These are phyloP conservation scores for Euphysa ruthae DNA, from an alignment of 30 jellyfish, hydroid and myxozoan genomes.

Conservation along the genomic window DNA sequence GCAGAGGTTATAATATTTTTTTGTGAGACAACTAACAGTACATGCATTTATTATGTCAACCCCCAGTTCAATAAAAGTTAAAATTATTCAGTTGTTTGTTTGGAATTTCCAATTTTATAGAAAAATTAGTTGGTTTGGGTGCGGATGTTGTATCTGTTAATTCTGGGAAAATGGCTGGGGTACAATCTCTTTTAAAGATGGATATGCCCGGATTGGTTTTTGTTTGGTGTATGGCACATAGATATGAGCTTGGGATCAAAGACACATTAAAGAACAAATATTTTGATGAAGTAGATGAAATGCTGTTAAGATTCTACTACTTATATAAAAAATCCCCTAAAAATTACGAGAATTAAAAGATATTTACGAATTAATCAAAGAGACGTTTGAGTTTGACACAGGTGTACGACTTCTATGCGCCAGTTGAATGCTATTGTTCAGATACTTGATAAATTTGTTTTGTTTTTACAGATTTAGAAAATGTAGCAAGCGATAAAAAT, in stretches of 20 bases:
- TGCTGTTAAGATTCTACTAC: neutral
- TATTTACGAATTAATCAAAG: neutral
- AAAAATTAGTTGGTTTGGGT: too few species aligned
- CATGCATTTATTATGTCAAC: too few species aligned
- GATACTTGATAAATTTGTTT: neutral
- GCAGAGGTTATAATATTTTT: too few species aligned
- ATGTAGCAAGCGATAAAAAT: neutral
- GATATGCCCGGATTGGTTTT: neutral
- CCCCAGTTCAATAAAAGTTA: too few species aligned
- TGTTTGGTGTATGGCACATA: neutral
- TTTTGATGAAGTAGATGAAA: neutral
- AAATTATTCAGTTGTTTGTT: too few species aligned
- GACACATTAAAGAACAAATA: neutral
- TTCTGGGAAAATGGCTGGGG: too few species aligned
- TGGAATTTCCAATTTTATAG: too few species aligned
- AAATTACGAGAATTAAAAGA: neutral
- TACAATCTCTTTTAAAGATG: too few species aligned
- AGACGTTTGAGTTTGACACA: neutral
- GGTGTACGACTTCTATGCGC: neutral
- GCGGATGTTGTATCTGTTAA: too few species aligned
- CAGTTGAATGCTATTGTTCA: neutral
- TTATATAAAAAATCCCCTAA: neutral
- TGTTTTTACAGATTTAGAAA: neutral
- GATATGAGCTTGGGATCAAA: neutral
- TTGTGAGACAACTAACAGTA: too few species aligned